Conservation (phyloP, 2,797 vertebrate genomes). For the Mus spretus region DNA sequence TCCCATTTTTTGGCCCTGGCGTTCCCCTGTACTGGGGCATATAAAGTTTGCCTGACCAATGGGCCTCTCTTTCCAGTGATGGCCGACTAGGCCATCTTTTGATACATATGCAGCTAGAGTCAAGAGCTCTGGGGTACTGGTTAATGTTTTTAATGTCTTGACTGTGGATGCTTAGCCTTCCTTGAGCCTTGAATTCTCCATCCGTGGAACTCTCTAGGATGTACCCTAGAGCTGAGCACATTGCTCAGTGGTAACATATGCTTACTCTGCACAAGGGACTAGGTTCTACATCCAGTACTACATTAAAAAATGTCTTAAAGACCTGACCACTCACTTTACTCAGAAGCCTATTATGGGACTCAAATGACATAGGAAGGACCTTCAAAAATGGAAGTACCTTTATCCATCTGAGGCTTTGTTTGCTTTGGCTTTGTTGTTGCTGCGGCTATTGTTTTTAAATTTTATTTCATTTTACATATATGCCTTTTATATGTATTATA, state of each 20-base stretch:
- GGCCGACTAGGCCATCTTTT: no score
- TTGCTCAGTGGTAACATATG: neutral
- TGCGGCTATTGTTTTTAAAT: neutral
- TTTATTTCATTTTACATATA: neutral
- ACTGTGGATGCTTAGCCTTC: neutral
- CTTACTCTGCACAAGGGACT: neutral
- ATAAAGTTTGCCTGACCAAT: no score
- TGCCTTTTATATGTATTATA: neutral
- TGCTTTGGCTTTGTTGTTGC: slow-evolving; percentile 46
- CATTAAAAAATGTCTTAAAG: neutral
- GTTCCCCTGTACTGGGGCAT: no score
- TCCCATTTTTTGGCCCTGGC: no score
- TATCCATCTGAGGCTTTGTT: slow-evolving; percentile 49
- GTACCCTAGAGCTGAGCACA: neutral
- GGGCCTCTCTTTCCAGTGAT: no score
- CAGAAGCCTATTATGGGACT: slow-evolving; percentile 50
- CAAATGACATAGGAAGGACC: slow-evolving; percentile 63
- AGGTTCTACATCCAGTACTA: neutral
- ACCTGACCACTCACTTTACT: neutral
- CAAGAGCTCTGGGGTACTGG: no score
- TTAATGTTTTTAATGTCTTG: neutral
- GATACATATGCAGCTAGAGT: no score
- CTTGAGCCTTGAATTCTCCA: slow-evolving; percentile 7
- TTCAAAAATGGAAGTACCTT: slow-evolving; percentile 49
- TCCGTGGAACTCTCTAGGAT: neutral